Conservation (phyloP, 2,113 vertebrate species). For the Platycercus adscitus region DNA sequence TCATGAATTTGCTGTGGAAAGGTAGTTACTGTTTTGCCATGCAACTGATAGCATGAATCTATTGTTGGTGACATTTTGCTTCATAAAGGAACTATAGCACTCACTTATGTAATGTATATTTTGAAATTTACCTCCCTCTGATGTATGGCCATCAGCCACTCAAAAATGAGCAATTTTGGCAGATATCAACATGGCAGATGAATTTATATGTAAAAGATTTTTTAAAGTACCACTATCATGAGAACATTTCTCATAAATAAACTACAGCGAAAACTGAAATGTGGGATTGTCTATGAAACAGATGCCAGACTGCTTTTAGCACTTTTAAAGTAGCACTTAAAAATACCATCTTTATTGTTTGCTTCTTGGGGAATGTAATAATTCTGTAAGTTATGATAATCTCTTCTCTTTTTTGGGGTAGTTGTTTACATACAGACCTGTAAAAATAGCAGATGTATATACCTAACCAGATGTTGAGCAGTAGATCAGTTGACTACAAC, state of each 20-base stretch:
- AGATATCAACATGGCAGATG: slow-evolving; percentile 1
- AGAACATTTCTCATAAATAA: slow-evolving; percentile 37
- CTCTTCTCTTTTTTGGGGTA: background rate
- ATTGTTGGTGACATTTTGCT: background rate
- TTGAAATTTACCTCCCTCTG: slow-evolving; percentile 12
- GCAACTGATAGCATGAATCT: background rate
- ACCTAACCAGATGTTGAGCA: background rate
- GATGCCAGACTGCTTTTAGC: slow-evolving; percentile 11
- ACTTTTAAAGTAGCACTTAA: background rate
- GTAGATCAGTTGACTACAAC: background rate
- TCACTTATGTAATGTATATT: background rate
- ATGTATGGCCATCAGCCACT: background rate
- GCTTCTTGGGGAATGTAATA: background rate
- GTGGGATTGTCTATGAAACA: slow-evolving; percentile 41
- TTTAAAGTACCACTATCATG: slow-evolving; percentile 2
- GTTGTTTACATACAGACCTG: background rate
- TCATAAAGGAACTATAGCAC: background rate
- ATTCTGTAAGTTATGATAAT: background rate
- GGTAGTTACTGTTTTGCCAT: background rate
- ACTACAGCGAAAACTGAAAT: slow-evolving; percentile 32
- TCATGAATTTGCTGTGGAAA: background rate
- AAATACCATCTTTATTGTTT: slow-evolving; percentile 52
- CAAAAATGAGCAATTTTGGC: slow-evolving; percentile 55
- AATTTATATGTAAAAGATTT: slow-evolving; percentile 26
- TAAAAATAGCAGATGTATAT: background rate